Evolutionary conservation across 2,888 invertebrate species (phyloP), one percentile per base, ranked within the genome.

Genomic region (Encarsia formosa): DNA sequence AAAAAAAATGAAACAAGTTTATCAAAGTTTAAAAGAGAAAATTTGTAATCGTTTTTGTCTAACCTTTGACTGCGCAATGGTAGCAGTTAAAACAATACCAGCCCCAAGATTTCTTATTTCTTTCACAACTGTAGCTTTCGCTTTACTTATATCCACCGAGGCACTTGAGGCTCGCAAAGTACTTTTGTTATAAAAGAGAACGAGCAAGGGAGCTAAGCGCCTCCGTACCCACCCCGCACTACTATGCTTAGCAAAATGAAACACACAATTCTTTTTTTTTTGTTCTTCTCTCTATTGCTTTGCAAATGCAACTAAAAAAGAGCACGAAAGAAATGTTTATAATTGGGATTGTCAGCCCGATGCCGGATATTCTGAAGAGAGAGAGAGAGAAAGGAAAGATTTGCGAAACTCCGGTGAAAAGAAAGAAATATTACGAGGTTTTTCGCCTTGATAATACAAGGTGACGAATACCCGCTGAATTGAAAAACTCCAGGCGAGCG

Each of bases 291-390:
- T 15, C 49, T 39, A 42, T 48, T 40, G 57, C 56, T n/a, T n/a
- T n/a, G n/a, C 59, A 65, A 65, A 67, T 68, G 66, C 62, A 63
- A 64, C 65, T 64, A 63, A 60, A 59, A 66, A 67, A 68, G 66
- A 65, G 64, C 60, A 68, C 64, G 63, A 66, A 63, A 65, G 68
- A 67, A 68, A 68, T 71, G 68, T 72, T 71, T 70, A 66, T 71
- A 70, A 73, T 71, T 71, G 69, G 66, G 65, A 71, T 71, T 69
- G 69, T 66, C 65, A 62, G 62, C 55, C 57, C 53, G 56, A 47
- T 59, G 44, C 52, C 23, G 22, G 38, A 49, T 55, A 51, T 49
- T 52, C 39, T 11, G 37, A 41, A 24, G 19, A 35, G 11, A 38
- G n/a, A 16, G 9, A 42, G 8, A 34, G 5, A 40, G 4, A 39